A percentile compares a stretch with the other conserved stretches of the same genome.
These are phyloP conservation scores for Caerostris extrusa DNA, from an alignment of 1,140 invertebrate genomes.

Conservation along the genomic window DNA sequence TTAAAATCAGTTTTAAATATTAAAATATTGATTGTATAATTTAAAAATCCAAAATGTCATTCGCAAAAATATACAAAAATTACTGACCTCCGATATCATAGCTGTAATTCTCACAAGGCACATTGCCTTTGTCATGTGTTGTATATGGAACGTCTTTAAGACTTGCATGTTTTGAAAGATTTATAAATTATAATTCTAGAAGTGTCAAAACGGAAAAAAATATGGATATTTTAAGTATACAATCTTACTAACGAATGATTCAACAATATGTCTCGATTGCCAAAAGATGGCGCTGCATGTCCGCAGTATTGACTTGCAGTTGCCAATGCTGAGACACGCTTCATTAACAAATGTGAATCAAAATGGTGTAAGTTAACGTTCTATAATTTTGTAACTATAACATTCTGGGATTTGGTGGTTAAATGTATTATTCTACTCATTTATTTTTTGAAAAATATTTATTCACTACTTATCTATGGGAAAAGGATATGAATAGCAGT, in stretches of 20 bases:
- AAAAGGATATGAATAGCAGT: too few species aligned
- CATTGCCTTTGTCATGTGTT: neutral
- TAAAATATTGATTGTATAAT: too few species aligned
- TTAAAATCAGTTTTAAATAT: too few species aligned
- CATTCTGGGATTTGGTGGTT: too few species aligned
- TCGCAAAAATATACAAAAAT: neutral
- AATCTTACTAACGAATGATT: neutral
- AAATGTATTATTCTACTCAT: too few species aligned
- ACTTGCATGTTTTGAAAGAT: neutral
- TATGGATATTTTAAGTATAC: neutral
- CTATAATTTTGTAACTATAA: too few species aligned
- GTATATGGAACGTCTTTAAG: too few species aligned
- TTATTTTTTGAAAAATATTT: too few species aligned
- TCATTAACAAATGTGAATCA: neutral
- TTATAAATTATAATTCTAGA: neutral
- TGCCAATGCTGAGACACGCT: neutral
- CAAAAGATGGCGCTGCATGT: conserved; percentile 51
- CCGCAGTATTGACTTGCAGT: neutral
- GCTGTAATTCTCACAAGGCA: neutral
- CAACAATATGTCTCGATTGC: neutral
- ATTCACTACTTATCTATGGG: too few species aligned
- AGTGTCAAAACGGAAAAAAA: neutral
- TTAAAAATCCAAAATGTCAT: too few species aligned
- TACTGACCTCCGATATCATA: neutral
- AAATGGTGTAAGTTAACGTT: too few species aligned